A percentile compares a stretch with the other conserved stretches of the same genome.
Evolutionary conservation across 2,113 vertebrate species (phyloP).

Genomic region (Centropristis striata): DNA sequence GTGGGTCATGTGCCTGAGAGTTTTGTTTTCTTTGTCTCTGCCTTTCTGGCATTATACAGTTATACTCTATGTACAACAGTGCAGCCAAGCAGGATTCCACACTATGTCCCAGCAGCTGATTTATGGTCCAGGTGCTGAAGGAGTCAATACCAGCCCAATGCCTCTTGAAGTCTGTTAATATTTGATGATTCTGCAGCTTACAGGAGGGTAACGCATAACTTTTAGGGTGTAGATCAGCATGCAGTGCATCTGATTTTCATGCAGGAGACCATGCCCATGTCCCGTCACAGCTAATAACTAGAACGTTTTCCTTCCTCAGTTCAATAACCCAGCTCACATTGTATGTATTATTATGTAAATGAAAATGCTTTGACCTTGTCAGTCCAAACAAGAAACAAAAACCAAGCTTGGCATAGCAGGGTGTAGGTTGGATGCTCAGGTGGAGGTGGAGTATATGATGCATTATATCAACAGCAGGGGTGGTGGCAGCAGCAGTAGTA

Average conservation of each 20-base stretch:
- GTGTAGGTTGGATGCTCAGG: too few species aligned
- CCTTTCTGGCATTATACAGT: conserved; percentile 2
- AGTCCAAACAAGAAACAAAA: neutral
- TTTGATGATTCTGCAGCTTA: neutral
- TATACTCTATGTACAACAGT: conserved; percentile 6
- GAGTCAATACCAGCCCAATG: neutral
- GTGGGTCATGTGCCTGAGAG: conserved; percentile 18
- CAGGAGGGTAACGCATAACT: neutral
- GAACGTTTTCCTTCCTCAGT: too few species aligned
- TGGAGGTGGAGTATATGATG: too few species aligned
- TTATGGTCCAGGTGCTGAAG: neutral
- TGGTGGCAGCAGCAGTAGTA: too few species aligned
- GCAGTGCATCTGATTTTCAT: neutral
- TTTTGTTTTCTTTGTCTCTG: conserved; percentile 14
- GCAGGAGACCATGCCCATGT: conserved; percentile 1
- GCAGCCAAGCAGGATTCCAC: neutral
- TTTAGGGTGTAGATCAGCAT: neutral
- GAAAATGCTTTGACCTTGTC: neutral
- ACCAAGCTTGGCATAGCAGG: neutral
- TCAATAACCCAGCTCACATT: neutral
- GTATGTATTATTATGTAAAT: neutral
- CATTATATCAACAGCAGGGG: too few species aligned
- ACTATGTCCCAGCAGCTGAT: conserved; percentile 9
- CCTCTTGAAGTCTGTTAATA: neutral
- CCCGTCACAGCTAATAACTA: neutral